A percentile compares a stretch with the other conserved stretches of the same genome.
These are phyloP conservation scores for Nyctibius bracteatus DNA, from an alignment of 2,113 vertebrate species.

Conservation along the genomic window DNA sequence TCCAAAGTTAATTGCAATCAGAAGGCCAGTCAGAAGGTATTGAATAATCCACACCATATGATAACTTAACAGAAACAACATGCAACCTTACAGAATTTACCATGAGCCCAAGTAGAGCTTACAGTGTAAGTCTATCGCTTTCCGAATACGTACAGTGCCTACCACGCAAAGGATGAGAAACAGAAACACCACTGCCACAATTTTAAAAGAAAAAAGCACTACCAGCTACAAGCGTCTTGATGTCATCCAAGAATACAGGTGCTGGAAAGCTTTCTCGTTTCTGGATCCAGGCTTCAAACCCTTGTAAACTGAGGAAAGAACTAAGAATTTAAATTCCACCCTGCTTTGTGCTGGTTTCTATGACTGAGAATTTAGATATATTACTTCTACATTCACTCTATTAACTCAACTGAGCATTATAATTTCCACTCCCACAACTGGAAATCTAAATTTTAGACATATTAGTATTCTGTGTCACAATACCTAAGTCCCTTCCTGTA, in stretches of 20 bases:
- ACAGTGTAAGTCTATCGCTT: background rate
- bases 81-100: background rate
- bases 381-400: background rate
- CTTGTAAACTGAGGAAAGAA: background rate
- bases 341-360: background rate
- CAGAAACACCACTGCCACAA: background rate
- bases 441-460: background rate
- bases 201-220: background rate
- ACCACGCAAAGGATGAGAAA: background rate
- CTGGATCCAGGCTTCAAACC: background rate
- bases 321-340: background rate
- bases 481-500: background rate
- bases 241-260: background rate
- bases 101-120: background rate
- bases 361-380: background rate
- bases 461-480: background rate
- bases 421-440: background rate
- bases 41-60: background rate
- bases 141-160: background rate
- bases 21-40: background rate
- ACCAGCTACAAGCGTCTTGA: background rate
- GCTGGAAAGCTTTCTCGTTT: background rate
- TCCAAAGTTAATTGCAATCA: constrained; percentile 24
- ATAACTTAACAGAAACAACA: background rate
- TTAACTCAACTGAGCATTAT: background rate